Evolutionary conservation across 2,113 vertebrate species (phyloP).

Genomic region (Gallinago undulata): DNA sequence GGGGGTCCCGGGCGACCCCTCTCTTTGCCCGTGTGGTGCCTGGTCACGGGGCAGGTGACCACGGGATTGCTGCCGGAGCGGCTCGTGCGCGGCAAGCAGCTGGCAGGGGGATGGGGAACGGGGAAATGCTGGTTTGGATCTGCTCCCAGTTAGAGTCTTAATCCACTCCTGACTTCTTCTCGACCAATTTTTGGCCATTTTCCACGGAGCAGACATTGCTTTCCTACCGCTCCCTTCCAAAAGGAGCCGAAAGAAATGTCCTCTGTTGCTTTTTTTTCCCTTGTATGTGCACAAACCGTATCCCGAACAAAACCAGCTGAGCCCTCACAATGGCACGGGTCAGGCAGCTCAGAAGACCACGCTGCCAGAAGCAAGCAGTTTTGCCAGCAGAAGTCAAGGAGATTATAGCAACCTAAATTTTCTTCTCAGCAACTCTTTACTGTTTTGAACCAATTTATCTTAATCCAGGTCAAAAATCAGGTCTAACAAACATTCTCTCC

Average conservation of each 20-base stretch:
- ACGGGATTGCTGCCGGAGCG: neutral
- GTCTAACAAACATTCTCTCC: neutral
- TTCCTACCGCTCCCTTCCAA: constrained; percentile 26
- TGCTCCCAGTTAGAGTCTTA: constrained; percentile 27
- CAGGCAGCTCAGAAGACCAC: neutral
- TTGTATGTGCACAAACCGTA: constrained; percentile 49
- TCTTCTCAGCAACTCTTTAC: neutral
- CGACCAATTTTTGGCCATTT: constrained; percentile 9
- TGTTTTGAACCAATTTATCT: neutral
- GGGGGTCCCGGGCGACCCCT: neutral
- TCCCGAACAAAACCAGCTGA: neutral
- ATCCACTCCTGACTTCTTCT: constrained; percentile 34
- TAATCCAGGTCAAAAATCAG: neutral
- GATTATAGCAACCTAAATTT: neutral
- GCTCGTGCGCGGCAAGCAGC: neutral
- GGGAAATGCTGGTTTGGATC: constrained; percentile 20
- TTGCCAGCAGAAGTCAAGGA: neutral
- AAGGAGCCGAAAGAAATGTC: constrained; percentile 25
- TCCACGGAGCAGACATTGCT: constrained; percentile 27
- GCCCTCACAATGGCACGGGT: neutral
- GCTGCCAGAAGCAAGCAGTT: neutral
- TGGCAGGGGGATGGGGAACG: neutral
- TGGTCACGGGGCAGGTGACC: neutral
- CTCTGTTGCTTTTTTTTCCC: neutral
- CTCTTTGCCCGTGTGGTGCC: neutral